Evolutionary conservation across 2,797 vertebrate species (phyloP).

Genomic region (Microhierax caerulescens): DNA sequence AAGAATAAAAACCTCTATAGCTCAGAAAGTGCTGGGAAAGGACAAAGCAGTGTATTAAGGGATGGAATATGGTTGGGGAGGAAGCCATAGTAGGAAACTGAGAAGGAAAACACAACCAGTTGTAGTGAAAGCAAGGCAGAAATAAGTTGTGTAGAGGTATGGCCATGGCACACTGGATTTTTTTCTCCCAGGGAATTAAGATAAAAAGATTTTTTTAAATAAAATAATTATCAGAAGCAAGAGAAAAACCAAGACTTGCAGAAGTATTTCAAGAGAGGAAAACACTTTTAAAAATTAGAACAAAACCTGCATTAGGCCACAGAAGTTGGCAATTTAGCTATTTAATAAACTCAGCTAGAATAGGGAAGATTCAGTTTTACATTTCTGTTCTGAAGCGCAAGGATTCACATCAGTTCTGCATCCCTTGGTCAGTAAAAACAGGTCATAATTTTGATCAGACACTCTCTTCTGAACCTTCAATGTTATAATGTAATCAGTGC

Average conservation of each 20-base stretch:
- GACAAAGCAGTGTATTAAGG: not conserved
- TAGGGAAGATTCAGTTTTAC: fast-evolving
- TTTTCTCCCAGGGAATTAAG: not conserved
- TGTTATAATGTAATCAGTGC: fast-evolving
- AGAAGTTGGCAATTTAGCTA: not conserved
- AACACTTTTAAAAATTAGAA: not conserved
- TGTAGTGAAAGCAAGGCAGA: not conserved
- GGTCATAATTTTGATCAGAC: not conserved
- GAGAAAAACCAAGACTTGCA: not conserved
- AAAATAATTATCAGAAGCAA: not conserved
- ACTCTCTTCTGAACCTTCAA: not conserved
- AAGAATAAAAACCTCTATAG: not conserved
- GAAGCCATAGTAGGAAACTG: not conserved
- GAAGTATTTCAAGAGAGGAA: not conserved
- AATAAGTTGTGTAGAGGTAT: not conserved
- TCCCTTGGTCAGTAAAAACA: not conserved
- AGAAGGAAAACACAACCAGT: not conserved
- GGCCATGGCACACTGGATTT: fast-evolving
- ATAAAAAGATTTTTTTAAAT: not conserved
- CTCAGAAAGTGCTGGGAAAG: not conserved
- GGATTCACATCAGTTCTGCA: fast-evolving
- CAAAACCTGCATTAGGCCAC: not conserved
- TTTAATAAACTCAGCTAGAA: too few relatives aligned
- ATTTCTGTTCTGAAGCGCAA: not conserved
- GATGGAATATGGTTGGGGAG: not conserved